Evolutionary conservation across 1,140 invertebrate genomes (phyloP), one percentile per base, ranked within the genome.

Genomic region (Micrasema minimum): DNA sequence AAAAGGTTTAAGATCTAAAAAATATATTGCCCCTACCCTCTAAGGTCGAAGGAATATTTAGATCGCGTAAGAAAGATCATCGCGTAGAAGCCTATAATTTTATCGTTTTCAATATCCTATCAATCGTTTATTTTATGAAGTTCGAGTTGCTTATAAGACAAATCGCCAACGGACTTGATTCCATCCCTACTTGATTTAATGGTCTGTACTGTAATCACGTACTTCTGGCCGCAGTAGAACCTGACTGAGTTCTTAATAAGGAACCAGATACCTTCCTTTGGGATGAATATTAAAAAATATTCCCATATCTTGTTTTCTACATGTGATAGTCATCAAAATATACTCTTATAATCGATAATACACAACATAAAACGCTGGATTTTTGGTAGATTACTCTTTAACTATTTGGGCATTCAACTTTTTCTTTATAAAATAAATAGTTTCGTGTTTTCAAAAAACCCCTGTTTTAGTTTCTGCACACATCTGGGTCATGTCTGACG

Each of bases 61-160:
- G 35, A 20, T 11, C 14, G 55, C 18, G 37, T 43, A 22, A 22
- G 35, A 22, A 14, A 35, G 55, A 59, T 59, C 31, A 41, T 16
- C 35, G 14, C 55, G 12, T 16, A 14, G 55, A 22, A 22, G 35
- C 35, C 55, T 41, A 59, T 59, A 59, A 41, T 59, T 59, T 59
- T 59, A 59, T 59, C 55, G 55, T 59, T 59, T 59, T 59, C 55
- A 59, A 59, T 59, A 41, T 59, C 37, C 55, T 38, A 59, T 38
- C 37, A 59, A 59, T 41, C 55, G 55, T 59, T 59, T 59, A 41
- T 59, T 22, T 4, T 31, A 31, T 31, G 10, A n/a, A 23, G n/a
- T 41, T 20, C 16, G 18, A 59, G 55, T 22, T 59, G 35, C 55
- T 59, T 38, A 38, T 35, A 41, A 53, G 55, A 59, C 55, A 38